A percentile compares a stretch with the other conserved stretches of the same genome.
Evolutionary conservation across 2,888 invertebrate genomes (phyloP).

Genomic region (Chrysodeixis includens): DNA sequence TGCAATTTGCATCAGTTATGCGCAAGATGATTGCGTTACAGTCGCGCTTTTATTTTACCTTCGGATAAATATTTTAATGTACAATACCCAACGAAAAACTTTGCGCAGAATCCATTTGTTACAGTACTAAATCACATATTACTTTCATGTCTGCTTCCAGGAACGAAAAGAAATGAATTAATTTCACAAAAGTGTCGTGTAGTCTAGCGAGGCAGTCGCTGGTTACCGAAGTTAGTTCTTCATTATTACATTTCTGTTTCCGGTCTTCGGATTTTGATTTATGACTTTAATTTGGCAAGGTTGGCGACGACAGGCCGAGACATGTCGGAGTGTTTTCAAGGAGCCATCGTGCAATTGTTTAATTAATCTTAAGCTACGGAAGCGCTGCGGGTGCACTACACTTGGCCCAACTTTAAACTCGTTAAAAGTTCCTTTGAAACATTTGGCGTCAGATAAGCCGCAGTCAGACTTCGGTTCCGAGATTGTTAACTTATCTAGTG

Average conservation of each 20-base stretch:
- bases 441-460: constrained; percentile 89
- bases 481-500: constrained; percentile 87
- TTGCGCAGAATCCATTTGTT: constrained; percentile 5
- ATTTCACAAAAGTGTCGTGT: constrained; percentile 67
- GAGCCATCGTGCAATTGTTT: constrained; percentile 89
- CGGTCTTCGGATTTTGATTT: constrained; percentile 87
- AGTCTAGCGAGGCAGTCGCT: constrained; percentile 65
- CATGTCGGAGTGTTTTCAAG: constrained; percentile 89
- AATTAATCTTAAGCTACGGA: constrained; percentile 87
- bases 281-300: constrained; percentile 89
- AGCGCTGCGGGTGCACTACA: constrained; percentile 86
- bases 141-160: constrained; percentile 48
- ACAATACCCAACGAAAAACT: not conserved
- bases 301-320: constrained; percentile 88
- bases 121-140: constrained; percentile 44
- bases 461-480: constrained; percentile 84
- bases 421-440: constrained; percentile 89
- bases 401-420: constrained; percentile 88
- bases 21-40: constrained; percentile 50
- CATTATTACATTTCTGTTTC: constrained; percentile 86
- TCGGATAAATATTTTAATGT: constrained; percentile 48
- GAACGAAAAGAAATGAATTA: constrained; percentile 73
- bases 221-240: constrained; percentile 77
- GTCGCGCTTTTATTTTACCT: constrained; percentile 49
- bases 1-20: constrained; percentile 64